Base-by-base conservation (phyloP, 2,113 vertebrate genomes). In the Halcyon senegalensis region DNA sequence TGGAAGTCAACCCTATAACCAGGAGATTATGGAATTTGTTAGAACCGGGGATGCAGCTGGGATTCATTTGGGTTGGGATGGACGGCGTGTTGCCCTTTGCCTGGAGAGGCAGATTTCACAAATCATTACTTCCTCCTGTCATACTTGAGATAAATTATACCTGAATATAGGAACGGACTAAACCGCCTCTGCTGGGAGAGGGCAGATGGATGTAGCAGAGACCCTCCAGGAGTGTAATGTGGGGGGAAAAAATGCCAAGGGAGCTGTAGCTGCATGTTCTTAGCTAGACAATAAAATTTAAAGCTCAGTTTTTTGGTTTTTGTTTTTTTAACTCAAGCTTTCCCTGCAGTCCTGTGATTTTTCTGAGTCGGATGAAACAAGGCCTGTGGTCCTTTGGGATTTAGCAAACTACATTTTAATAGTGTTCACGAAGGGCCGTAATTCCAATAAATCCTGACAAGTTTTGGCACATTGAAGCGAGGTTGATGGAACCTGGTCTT, bases 151-250 rank as follows among this genome's bases (percentile, higher is more conserved):
- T 46, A 84, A 90, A 74, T 84, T 53, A 53, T 18, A 31, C 35
- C 44, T 63, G 46, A 50, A 2, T 27, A 6, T 7, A 51, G 72
- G 51, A 81, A 15, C 0, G 0, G 41, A 39, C 44, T 62, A 5
- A 70, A 28, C 15, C 53, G 11, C 0, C 0, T 46, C 28, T 43
- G 14, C 73, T 58, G 62, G 23, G 41, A 68, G 37, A 5, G 33
- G 73, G 23, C 20, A 85, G 70, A 7, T 55, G 64, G 63, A 63
- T 75, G n/a, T 28, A 67, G 53, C 41, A 55, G 84, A 67, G 81
- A n/a, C 81, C 39, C n/a, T 59, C 53, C 46, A 82, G 73, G 31
- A 53, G 24, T 1, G 1, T 41, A 14, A 60, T 37, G 5, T 62
- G 20, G 15, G 13, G 13, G 55, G 60, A 64, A n/a, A 39, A 35